A percentile compares a stretch with the other conserved stretches of the same genome.
phyloP scores from a whole-genome alignment of 2,888 invertebrate species.

The Aproaerema taeniolella region DNA sequence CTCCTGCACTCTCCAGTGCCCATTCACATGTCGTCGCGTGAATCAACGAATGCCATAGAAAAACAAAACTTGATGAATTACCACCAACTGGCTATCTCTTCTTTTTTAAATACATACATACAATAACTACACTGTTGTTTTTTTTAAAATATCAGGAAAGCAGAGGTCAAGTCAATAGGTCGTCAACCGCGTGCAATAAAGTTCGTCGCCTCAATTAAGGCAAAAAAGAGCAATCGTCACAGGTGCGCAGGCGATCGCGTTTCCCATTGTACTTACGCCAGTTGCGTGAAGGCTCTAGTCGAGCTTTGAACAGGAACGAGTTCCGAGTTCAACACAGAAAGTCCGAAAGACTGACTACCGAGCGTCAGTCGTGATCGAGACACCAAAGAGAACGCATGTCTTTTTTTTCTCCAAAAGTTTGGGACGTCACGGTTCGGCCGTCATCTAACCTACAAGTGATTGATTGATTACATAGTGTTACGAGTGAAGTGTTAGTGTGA shows the following conservation, averaged over 20 bases:
- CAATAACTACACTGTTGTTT: no score
- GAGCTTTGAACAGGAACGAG: constrained; percentile 35
- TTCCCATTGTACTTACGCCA: constrained; percentile 53
- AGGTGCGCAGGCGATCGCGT: constrained; percentile 66
- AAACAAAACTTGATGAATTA: constrained; percentile 36
- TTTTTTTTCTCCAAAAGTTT: constrained; percentile 17
- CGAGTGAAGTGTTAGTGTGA: constrained; percentile 10
- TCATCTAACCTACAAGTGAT: constrained; percentile 31
- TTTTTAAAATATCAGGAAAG: not conserved
- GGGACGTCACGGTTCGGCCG: constrained; percentile 34
- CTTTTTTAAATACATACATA: no score
- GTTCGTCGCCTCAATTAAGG: constrained; percentile 51
- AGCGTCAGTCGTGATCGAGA: constrained; percentile 39
- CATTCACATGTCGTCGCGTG: constrained; percentile 43
- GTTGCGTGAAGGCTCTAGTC: constrained; percentile 37
- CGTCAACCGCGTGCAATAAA: constrained; percentile 63
- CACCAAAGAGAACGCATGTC: constrained; percentile 27
- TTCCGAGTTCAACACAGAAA: no score
- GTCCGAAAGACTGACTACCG: constrained; percentile 15
- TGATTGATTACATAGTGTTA: constrained; percentile 31
- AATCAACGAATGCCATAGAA: constrained; percentile 20
- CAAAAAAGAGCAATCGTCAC: constrained; percentile 50
- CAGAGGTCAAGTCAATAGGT: constrained; percentile 28
- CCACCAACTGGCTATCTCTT: constrained; percentile 27
- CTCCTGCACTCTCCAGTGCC: constrained; percentile 23